Conservation (phyloP, 2,797 vertebrate species). For the Peromyscus attwateri region DNA sequence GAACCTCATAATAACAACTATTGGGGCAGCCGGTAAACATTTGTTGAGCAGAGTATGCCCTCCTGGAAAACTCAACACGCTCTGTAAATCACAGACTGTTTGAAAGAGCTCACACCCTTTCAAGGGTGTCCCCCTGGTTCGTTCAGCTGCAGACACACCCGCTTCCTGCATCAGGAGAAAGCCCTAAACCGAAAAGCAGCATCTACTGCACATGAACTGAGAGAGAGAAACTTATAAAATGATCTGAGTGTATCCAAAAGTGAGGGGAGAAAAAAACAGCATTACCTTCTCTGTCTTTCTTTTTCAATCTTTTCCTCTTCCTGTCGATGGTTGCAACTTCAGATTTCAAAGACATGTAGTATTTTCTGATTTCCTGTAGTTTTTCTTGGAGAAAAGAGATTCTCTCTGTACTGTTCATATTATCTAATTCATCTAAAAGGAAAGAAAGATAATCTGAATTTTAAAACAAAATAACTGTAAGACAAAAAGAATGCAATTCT, state of each 20-base stretch:
- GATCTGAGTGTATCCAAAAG: neutral
- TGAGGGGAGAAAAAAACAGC: neutral
- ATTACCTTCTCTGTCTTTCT: constrained; percentile 99
- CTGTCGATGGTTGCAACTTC: constrained; percentile 99
- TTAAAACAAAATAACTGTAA: constrained; percentile 25
- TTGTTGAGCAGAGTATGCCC: neutral
- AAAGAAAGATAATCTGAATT: constrained; percentile 43
- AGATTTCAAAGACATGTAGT: constrained; percentile 98
- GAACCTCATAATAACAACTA: neutral
- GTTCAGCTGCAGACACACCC: neutral
- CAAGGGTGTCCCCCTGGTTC: neutral
- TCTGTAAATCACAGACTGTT: constrained; percentile 42
- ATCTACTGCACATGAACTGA: neutral
- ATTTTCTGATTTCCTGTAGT: constrained; percentile 98
- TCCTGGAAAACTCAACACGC: neutral
- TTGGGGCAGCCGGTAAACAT: neutral
- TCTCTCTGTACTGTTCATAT: constrained; percentile 95
- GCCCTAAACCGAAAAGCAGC: constrained; percentile 3
- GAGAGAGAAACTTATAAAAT: neutral
- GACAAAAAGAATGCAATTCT: constrained; percentile 38
- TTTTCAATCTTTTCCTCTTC: constrained; percentile 97
- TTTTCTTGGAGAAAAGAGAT: constrained; percentile 99
- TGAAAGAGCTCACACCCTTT: neutral
- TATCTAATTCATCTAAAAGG: constrained; percentile 95
- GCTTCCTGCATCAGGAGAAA: constrained; percentile 18